A percentile compares a stretch with the other conserved stretches of the same genome.
Conservation (phyloP, 2,888 invertebrate genomes). For the Cephus pulcher region DNA sequence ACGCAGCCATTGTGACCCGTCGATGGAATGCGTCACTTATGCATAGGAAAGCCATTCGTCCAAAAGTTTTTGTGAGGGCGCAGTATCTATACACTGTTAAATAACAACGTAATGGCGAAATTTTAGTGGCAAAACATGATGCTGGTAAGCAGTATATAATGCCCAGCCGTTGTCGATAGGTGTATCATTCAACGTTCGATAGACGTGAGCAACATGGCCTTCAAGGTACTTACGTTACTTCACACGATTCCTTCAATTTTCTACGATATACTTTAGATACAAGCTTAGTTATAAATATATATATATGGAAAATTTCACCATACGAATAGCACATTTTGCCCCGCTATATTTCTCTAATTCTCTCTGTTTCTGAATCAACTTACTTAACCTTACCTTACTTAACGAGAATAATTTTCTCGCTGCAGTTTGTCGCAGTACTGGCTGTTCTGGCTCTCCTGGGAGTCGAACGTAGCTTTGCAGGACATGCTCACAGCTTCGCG, state of each 20-base stretch:
- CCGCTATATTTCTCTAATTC: neutral
- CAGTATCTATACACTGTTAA: slow-evolving; percentile 33
- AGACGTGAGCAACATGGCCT: slow-evolving; percentile 38
- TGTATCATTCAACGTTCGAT: slow-evolving; percentile 47
- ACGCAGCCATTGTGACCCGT: neutral
- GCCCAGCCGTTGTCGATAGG: slow-evolving; percentile 28
- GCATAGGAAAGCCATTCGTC: slow-evolving; percentile 29
- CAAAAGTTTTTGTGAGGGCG: slow-evolving; percentile 29
- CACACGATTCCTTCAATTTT: slow-evolving; percentile 8
- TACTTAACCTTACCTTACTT: neutral
- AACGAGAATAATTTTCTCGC: neutral
- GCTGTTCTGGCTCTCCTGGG: slow-evolving; percentile 44
- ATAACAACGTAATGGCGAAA: slow-evolving; percentile 51
- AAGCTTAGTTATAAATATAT: neutral
- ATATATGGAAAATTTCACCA: neutral
- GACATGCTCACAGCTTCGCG: slow-evolving; percentile 61
- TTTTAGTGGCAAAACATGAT: slow-evolving; percentile 36
- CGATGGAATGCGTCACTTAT: slow-evolving; percentile 24
- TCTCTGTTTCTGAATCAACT: neutral
- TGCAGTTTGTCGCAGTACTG: slow-evolving; percentile 5
- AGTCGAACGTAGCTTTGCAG: slow-evolving; percentile 47
- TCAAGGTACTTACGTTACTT: slow-evolving; percentile 46
- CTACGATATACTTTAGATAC: no score
- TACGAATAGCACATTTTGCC: neutral
- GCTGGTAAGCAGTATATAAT: slow-evolving; percentile 48